Base-by-base conservation (phyloP, 2,113 vertebrate genomes). In the Poicephalus meyeri region DNA sequence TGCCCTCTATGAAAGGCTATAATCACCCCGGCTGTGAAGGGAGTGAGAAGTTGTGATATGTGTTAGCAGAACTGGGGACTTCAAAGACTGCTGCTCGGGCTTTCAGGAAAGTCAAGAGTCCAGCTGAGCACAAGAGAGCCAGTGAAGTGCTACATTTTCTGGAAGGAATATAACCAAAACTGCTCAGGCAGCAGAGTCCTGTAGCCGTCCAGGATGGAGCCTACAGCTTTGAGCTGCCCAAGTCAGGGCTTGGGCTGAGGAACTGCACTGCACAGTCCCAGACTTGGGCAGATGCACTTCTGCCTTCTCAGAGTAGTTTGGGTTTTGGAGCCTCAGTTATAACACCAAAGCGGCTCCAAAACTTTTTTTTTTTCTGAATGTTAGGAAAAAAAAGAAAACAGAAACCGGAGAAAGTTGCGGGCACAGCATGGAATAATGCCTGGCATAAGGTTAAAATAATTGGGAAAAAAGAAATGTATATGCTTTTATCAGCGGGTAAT, bases 401-500 rank as follows among this genome's bases (percentile, higher is more conserved):
- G 23, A 42, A 18, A n/a, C 46, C 46, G 52, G 64, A 44, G 74
- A 93, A 93, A 88, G 71, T 91, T 93, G 77, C 1, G 29, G 92
- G 81, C 73, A 4, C 81, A 68, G 63, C 68, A 81, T 41, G 61
- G 95, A 95, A 80, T 76, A 70, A 89, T 7, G 25, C 90, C 76
- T 6, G 5, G 65, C 2, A 0, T 55, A 29, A 77, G 85, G 95
- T 91, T 91, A 89, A 96, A 95, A 94, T 68, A 91, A 93, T 96
- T 92, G 80, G 10, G 68, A 92, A 84, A 81, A 92, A 84, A 95
- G 85, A 81, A 93, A 84, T 50, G n/a, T 58, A 35, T 89, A 93
- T 52, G 61, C 86, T 96, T 97, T 95, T 95, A 95, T 97, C 81
- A 55, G 0, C 3, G 8, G 16, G 68, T 92, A 97, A 97, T 96